These are phyloP conservation scores for Gallinago jamesoni DNA, from an alignment of 2,113 vertebrate species.

Conservation along the genomic window DNA sequence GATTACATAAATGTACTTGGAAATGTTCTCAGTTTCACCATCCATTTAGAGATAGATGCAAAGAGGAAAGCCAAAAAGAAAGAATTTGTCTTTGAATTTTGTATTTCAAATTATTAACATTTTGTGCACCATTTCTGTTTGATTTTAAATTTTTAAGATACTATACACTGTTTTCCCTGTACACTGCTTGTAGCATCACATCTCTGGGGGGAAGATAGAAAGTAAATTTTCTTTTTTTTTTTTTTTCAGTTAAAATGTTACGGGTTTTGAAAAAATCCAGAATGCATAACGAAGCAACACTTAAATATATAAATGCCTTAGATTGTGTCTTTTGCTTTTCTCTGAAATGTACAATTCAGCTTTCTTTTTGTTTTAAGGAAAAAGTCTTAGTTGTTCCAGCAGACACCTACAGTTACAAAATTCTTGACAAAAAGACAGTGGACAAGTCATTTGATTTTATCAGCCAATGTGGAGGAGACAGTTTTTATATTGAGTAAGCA, in stretches of 20 bases:
- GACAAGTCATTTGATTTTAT: constrained; percentile 88
- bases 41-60: not conserved
- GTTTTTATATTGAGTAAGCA: constrained; percentile 89
- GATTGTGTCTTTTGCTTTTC: not conserved
- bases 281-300: not conserved
- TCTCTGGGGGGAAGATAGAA: not conserved
- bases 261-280: not conserved
- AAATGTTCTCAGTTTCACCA: not conserved
- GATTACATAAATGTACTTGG: not conserved
- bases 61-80: not conserved
- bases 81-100: not conserved
- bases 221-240: not conserved
- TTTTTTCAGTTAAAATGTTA: not conserved
- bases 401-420: constrained; percentile 80
- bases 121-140: not conserved
- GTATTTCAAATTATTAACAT: not conserved
- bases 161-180: not conserved
- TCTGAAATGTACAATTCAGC: constrained; percentile 32
- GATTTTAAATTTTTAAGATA: not conserved
- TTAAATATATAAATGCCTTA: not conserved
- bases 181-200: not conserved
- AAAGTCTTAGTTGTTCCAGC: constrained; percentile 85
- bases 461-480: constrained; percentile 84
- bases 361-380: constrained; percentile 77
- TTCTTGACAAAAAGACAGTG: constrained; percentile 81